Evolutionary conservation across 2,797 vertebrate species (phyloP), one percentile per base, ranked within the genome.

Genomic region (Chrysolophus pictus): DNA sequence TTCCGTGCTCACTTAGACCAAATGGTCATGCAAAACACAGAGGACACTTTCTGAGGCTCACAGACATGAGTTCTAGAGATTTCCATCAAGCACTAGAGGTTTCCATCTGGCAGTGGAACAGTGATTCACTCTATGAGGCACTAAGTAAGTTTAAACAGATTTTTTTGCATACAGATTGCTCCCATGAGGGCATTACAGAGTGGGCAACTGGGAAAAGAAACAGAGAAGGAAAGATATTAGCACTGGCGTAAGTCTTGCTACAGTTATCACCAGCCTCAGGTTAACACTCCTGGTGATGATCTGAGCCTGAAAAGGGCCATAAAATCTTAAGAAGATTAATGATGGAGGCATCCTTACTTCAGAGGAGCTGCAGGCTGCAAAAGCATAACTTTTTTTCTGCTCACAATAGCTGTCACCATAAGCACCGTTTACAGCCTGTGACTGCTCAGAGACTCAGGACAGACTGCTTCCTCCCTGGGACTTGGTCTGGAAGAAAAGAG

Each of bases 101-200:
- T 94, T 93, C 80, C 93, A 93, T 85, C 93, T 97, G 87, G 89
- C 92, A 77, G 53, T 29, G 37, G 51, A 93, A 87, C 10, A 14
- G 69, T 18, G 23, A 95, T 93, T 96, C 85, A 81, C 79, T 94
- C 84, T 95, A 95, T 72, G 86, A 94, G 86, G 84, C 83, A 84
- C 73, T 87, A 95, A 91, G 65, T 39, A 87, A 95, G 88, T 91
- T 93, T 95, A 94, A 94, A 93, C 73, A 78, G 65, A 73, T 87
- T 91, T 91, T 73, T 91, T 71, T 84, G 46, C 18, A 17, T 87
- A 56, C 22, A 88, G 88, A 96, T 95, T 85, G 81, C 75, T 95
- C 92, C 79, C 60, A 81, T 37, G 87, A 91, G 87, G 41, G 19
- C 39, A 72, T 64, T 94, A 91, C 37, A 84, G 56, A 90, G 41